Evolutionary conservation across 2,113 vertebrate genomes (phyloP).

Genomic region (Petaurus breviceps): DNA sequence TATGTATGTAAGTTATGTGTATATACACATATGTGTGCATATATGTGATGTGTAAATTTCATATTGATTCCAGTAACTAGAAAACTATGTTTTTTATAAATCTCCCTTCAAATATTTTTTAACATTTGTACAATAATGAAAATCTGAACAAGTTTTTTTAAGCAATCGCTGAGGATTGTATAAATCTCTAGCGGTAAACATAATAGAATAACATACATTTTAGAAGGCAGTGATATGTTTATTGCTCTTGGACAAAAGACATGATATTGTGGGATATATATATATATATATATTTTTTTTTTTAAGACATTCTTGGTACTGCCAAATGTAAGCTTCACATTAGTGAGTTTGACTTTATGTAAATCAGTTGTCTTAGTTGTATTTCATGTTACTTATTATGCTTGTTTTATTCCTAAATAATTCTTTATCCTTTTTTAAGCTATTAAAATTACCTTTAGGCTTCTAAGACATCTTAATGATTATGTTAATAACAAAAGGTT

Average conservation of each 20-base stretch:
- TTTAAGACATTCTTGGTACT: conserved; percentile 6
- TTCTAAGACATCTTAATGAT: conserved; percentile 23
- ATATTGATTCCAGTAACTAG: background rate
- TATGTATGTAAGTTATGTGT: background rate
- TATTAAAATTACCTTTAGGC: background rate
- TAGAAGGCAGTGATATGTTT: conserved; percentile 61
- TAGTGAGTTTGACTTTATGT: conserved; percentile 51
- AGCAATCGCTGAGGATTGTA: conserved; percentile 52
- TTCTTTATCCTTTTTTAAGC: conserved; percentile 54
- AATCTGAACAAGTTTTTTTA: conserved; percentile 58
- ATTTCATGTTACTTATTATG: background rate
- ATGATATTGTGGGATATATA: conserved; percentile 42
- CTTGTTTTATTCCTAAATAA: conserved; percentile 40
- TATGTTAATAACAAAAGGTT: background rate
- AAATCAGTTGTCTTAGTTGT: conserved; percentile 27
- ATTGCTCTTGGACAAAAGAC: conserved; percentile 58
- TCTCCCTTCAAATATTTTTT: conserved; percentile 11
- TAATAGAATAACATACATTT: conserved; percentile 43
- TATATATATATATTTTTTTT: no score
- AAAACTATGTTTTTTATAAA: background rate
- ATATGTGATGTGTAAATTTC: conserved; percentile 44
- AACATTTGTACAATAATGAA: conserved; percentile 20
- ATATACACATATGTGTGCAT: background rate
- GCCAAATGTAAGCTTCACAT: conserved; percentile 30
- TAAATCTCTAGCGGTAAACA: conserved; percentile 56